Evolutionary conservation across 2,113 vertebrate genomes (phyloP), one percentile per base, ranked within the genome.

Genomic region (Indicator indicator): DNA sequence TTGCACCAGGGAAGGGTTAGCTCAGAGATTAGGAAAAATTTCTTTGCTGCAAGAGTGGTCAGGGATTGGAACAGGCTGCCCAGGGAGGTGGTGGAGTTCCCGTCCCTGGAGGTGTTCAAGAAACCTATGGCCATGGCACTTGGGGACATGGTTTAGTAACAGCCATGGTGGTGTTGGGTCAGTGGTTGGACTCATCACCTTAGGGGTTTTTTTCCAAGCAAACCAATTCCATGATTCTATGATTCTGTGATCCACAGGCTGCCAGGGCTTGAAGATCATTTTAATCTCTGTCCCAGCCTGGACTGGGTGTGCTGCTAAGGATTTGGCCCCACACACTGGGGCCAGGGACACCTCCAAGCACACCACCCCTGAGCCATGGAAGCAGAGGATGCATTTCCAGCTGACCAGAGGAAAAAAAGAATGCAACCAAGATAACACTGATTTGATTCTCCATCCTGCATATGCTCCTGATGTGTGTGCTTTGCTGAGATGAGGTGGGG

Each of bases 361-460:
- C 0, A 3, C 58, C 60, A 78, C 42, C 15, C 28, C 38, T 15
- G 36, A 94, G 50, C 40, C 63, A 30, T 16, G 0, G 0, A 32
- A 38, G 26, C 1, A 3, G 14, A 58, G 59, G 59, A 55, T 67
- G 36, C 16, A 11, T 20, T 83, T 71, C 65, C 73, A 71, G 17
- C 32, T 65, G 86, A 71, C 23, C 86, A 78, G 36, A 60, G 23
- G 1, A 21, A 23, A 17, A 63, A 46, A 50, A 27, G 42, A 9
- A 16, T 16, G 58, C 85, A 87, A 32, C 13, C 26, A 80, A 40
- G 9, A 2, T 19, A 46, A 77, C 27, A n/a, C 27, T 78, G 84
- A 83, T 75, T 69, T 42, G 48, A 44, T 70, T 18, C 33, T 90
- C 63, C 1, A 1, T 82, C 19, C 72, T 69, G 86, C n/a, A 30